A percentile compares a stretch with the other conserved stretches of the same genome.
Conservation (phyloP, 1,140 invertebrate genomes). For the Akabosia matsudoensis region DNA sequence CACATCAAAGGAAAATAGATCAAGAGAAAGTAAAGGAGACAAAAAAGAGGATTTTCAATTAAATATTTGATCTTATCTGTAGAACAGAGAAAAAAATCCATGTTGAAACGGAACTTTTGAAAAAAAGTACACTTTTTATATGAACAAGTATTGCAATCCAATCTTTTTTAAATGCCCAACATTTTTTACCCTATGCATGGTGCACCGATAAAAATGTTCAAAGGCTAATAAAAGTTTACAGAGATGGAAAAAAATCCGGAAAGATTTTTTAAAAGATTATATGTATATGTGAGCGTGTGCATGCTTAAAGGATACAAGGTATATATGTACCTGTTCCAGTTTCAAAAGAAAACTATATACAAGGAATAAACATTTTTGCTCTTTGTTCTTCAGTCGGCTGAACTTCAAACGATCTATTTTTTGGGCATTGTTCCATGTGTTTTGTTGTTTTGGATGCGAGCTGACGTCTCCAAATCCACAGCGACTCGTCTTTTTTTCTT, state of each 20-base stretch:
- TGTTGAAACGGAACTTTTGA: constrained; percentile 3
- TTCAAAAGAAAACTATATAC: neutral
- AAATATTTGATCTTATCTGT: constrained; percentile 38
- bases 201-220: neutral
- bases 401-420: constrained; percentile 16
- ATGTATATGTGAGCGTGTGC: neutral
- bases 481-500: too few species aligned
- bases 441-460: constrained; percentile 10
- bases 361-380: constrained; percentile 2
- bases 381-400: constrained; percentile 19
- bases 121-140: constrained; percentile 11
- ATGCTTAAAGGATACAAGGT: neutral
- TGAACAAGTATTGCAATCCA: neutral
- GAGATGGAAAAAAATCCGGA: too few species aligned
- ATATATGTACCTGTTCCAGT: neutral
- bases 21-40: constrained; percentile 32
- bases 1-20: constrained; percentile 32
- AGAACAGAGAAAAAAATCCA: too few species aligned
- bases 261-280: neutral
- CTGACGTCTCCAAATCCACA: neutral
- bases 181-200: too few species aligned
- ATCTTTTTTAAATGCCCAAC: too few species aligned
- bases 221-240: neutral
- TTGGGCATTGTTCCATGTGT: constrained; percentile 16
- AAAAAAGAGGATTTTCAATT: constrained; percentile 42